Evolutionary conservation across 2,888 invertebrate genomes (phyloP), one percentile per base, ranked within the genome.

Genomic region (Piscicola geometra): DNA sequence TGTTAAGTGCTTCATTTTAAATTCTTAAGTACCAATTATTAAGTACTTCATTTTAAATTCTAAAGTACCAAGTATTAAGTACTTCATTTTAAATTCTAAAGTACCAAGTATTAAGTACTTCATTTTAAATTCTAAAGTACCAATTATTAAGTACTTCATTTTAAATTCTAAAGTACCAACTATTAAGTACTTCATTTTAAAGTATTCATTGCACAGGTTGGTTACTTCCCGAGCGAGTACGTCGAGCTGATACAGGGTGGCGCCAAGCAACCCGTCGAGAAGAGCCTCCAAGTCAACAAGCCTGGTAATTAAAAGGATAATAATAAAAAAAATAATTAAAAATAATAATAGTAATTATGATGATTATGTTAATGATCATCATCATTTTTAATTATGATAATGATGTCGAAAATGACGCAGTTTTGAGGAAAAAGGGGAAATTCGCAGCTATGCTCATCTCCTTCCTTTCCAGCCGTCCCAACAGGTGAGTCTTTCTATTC

Each of bases 181-280:
- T n/a, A n/a, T n/a, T n/a, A n/a, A n/a, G n/a, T n/a, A n/a, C n/a
- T n/a, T n/a, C n/a, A n/a, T n/a, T n/a, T n/a, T n/a, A n/a, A n/a
- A n/a, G n/a, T n/a, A n/a, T n/a, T n/a, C n/a, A n/a, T n/a, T n/a
- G n/a, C 3, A 56, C 78, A 84, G 83, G 86, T 86, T 78, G 96
- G 96, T 0, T 97, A 96, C 88, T 97, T 97, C 86, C 97, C 97
- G 0, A 92, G 93, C 81, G 93, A 94, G 83, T 95, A 94, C 86
- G 96, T 97, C 28, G 87, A 88, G 81, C 92, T 97, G 78, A 96
- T 96, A 81, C 25, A 64, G 9, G 64, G 30, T 5, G 64, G 5
- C 64, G 21, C n/a, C 64, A 30, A 21, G 9, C 25, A 64, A 28
- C 25, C n/a, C 30, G 9, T 9, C 21, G 64, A 64, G 3, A 30